Evolutionary conservation across 2,888 invertebrate genomes (phyloP).

Genomic region (Papilio demoleus): DNA sequence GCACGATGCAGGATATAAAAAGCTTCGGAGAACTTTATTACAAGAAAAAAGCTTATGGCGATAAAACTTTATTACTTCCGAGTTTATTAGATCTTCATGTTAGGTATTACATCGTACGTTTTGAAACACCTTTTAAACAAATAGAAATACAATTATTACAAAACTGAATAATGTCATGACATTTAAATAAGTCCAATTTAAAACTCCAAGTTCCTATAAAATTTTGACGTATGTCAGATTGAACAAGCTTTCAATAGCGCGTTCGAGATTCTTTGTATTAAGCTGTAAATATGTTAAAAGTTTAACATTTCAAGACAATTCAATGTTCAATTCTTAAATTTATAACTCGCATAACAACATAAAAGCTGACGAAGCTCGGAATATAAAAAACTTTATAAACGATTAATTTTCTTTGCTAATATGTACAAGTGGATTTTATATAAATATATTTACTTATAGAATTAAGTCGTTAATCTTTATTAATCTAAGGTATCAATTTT

Average conservation of each 20-base stretch:
- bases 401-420: neutral
- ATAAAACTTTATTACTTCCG: slow-evolving; percentile 37
- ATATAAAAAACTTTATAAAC: neutral
- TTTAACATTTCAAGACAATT: neutral
- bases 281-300: neutral
- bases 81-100: slow-evolving; percentile 32
- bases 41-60: slow-evolving; percentile 20
- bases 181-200: too few relatives aligned
- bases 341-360: neutral
- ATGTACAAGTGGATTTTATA: too few relatives aligned
- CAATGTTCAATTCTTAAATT: neutral
- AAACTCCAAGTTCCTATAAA: too few relatives aligned
- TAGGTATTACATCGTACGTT: neutral
- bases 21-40: slow-evolving; percentile 29
- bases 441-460: too few relatives aligned
- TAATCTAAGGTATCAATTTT: too few relatives aligned
- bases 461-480: too few relatives aligned
- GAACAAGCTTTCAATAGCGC: too few relatives aligned
- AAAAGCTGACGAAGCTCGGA: neutral
- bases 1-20: slow-evolving; percentile 20
- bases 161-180: neutral
- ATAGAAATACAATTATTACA: neutral
- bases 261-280: too few relatives aligned
- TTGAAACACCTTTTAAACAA: neutral
- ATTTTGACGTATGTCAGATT: too few relatives aligned